Evolutionary conservation across 1,140 invertebrate species (phyloP).

Genomic region (Drosophila aff.): DNA sequence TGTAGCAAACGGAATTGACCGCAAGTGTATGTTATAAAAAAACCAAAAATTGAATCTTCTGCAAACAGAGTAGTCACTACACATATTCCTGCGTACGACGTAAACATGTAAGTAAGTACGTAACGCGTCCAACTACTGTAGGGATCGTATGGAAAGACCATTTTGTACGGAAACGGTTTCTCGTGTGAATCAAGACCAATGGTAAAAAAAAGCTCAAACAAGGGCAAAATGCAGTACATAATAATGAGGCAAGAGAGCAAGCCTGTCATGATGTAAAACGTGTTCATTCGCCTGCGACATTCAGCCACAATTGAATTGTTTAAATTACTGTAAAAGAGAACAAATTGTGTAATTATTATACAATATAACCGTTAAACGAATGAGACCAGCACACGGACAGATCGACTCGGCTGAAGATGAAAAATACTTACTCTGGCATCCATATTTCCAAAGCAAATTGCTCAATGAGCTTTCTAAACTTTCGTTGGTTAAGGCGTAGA

Average conservation of each 20-base stretch:
- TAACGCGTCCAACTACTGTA: conserved; percentile 61
- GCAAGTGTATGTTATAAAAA: conserved; percentile 79
- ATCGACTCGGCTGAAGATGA: background rate
- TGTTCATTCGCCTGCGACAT: conserved; percentile 64
- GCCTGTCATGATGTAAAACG: conserved; percentile 70
- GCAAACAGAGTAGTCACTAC: conserved; percentile 84
- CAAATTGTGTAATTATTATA: background rate
- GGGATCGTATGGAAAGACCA: conserved; percentile 76
- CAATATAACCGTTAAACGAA: too few species aligned
- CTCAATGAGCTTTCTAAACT: conserved; percentile 62
- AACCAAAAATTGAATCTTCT: conserved; percentile 80
- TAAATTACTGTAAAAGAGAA: conserved; percentile 18
- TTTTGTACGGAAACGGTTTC: conserved; percentile 84
- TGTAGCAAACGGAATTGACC: conserved; percentile 77
- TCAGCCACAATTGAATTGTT: conserved; percentile 39
- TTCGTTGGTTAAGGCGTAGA: conserved; percentile 59
- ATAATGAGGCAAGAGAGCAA: conserved; percentile 70
- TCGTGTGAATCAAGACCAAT: conserved; percentile 24
- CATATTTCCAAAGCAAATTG: conserved; percentile 73
- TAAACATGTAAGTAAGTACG: conserved; percentile 73
- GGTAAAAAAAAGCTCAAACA: conserved; percentile 64
- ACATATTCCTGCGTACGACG: conserved; percentile 77
- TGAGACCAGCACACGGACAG: too few species aligned
- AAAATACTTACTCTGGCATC: conserved; percentile 71
- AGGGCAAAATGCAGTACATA: conserved; percentile 78